These are phyloP conservation scores for Tursiops truncatus DNA, from an alignment of 2,113 vertebrate genomes.

Conservation along the genomic window DNA sequence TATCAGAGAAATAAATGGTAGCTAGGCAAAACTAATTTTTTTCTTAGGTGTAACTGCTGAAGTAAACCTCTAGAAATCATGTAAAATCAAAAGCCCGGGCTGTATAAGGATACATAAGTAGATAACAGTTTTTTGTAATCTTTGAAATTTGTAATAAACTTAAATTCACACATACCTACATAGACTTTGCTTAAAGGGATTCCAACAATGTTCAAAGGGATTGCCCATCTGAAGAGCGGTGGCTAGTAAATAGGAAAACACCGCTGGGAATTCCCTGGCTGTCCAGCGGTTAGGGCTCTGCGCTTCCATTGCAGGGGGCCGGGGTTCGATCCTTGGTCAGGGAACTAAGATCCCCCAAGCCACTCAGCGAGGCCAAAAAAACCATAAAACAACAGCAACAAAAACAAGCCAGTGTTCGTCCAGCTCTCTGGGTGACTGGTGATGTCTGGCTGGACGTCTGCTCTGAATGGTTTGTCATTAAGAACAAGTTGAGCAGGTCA, in stretches of 20 bases:
- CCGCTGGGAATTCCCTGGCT: background rate
- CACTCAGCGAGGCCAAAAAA: no score
- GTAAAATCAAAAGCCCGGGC: background rate
- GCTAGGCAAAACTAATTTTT: background rate
- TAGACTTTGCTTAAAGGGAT: background rate
- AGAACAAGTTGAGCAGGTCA: slow-evolving; percentile 60
- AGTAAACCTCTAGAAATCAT: background rate
- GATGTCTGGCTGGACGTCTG: background rate
- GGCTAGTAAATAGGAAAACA: background rate
- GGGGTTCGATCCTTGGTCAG: background rate
- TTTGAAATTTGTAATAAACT: background rate
- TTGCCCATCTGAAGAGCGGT: background rate
- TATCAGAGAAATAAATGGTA: background rate
- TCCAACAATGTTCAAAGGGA: background rate
- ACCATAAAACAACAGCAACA: background rate
- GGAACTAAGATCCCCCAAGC: background rate
- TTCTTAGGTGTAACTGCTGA: background rate
- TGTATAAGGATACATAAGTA: background rate
- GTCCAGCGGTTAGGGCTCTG: background rate
- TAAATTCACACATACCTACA: background rate
- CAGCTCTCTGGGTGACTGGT: background rate
- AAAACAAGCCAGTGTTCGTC: background rate
- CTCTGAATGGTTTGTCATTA: background rate
- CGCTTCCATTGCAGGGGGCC: background rate
- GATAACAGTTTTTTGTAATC: background rate